Conservation (phyloP, 2,113 vertebrate species). For the Oriolus oriolus region DNA sequence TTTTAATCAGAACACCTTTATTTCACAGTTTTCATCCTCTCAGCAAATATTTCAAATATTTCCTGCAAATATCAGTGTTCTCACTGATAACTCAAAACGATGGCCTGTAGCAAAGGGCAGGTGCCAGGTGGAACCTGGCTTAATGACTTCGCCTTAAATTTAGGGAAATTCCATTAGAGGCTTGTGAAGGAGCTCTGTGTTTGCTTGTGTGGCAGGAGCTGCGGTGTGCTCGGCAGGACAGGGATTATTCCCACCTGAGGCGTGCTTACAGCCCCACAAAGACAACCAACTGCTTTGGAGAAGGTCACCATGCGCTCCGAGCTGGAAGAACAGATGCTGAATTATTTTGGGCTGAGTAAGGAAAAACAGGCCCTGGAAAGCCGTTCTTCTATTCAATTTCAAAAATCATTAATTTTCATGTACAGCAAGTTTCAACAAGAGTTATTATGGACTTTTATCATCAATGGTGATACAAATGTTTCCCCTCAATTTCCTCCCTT, state of each 20-base stretch:
- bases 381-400: neutral
- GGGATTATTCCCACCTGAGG: neutral
- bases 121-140: neutral
- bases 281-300: neutral
- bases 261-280: neutral
- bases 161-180: neutral
- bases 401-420: conserved; percentile 16
- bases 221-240: neutral
- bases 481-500: conserved; percentile 1
- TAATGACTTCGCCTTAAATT: neutral
- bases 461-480: neutral
- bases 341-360: neutral
- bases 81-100: neutral
- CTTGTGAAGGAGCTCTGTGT: neutral
- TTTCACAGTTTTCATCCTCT: neutral
- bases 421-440: conserved; percentile 5
- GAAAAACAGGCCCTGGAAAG: neutral
- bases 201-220: neutral
- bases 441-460: neutral
- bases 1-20: neutral
- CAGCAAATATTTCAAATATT: neutral
- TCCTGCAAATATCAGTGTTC: neutral
- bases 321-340: conserved; percentile 7
- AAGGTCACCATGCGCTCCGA: neutral
- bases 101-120: neutral